Evolutionary conservation across 2,797 vertebrate genomes (phyloP), one percentile per base, ranked within the genome.

Genomic region (Tauraco hartlaubi): DNA sequence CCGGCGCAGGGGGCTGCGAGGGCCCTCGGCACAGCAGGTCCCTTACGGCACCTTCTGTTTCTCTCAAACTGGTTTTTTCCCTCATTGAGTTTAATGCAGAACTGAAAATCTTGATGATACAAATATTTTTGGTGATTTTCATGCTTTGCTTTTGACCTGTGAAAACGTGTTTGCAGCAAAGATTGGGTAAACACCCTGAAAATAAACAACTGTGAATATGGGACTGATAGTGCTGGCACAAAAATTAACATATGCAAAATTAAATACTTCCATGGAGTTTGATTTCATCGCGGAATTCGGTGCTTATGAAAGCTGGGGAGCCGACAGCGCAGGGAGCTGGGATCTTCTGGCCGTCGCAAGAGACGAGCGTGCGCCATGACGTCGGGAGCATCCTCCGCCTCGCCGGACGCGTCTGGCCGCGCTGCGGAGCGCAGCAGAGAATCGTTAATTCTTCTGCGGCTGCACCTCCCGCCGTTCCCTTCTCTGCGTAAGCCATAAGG

Each of bases 351-450:
- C 49, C 0, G 0, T 31, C 14, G 25, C 12, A 33, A 9, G 66
- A 41, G 56, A 11, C 2, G 2, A 26, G 66, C 25, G 3, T 2
- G 8, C 28, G 12, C 0, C 1, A 2, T 21, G 2, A 2, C 2
- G 0, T 3, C 12, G 39, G 21, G 23, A 9, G 21, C 25, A 8
- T 16, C 48, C 6, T 5, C 21, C 8, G 1, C 43, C 64, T 55
- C 74, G 0, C 1, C 19, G 35, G 39, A 25, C n/a, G 5, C 5
- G 0, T 16, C 23, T 29, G 66, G 33, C n/a, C 41, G 39, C 39
- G 39, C 17, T 6, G 9, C 39, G 13, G 39, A 41, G 51, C 4
- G 1, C 9, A 15, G 6, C 49, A 10, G 44, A 31, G 62, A 15
- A 3, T 7, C 9, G 68, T 9, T 9, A 10, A 14, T 43, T 52